A percentile compares a stretch with the other conserved stretches of the same genome.
Evolutionary conservation across 2,888 invertebrate species (phyloP).

Genomic region (Clusia tigrina): DNA sequence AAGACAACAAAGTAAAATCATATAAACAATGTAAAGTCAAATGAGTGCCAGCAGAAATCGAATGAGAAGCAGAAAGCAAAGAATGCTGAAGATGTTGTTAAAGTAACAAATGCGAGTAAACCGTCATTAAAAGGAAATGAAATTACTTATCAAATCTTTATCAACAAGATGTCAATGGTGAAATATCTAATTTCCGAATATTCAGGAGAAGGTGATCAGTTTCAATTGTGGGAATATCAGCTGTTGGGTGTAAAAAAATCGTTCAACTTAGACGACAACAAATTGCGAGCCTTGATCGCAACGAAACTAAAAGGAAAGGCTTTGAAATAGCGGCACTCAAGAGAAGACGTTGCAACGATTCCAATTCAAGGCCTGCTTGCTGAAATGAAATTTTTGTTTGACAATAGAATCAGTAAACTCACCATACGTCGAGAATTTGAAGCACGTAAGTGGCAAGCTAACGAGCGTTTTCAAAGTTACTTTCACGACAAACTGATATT

Average conservation of each 20-base stretch:
- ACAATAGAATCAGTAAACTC: conserved; percentile 11
- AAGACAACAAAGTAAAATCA: no score
- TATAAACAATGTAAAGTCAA: no score
- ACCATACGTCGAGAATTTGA: conserved; percentile 13
- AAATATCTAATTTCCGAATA: conserved; percentile 17
- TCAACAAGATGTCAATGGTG: no score
- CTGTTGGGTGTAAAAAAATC: conserved; percentile 12
- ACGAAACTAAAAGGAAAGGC: conserved; percentile 10
- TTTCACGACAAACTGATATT: conserved; percentile 17
- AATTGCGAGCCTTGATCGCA: conserved; percentile 8
- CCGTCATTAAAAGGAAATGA: no score
- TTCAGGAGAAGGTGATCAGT: conserved; percentile 12
- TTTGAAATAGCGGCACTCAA: conserved; percentile 4
- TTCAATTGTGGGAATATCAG: conserved; percentile 15
- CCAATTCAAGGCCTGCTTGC: background rate
- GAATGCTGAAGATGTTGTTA: no score
- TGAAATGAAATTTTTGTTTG: conserved; percentile 16
- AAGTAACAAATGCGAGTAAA: no score
- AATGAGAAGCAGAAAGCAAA: no score
- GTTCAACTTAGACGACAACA: conserved; percentile 5
- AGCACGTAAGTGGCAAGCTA: conserved; percentile 17
- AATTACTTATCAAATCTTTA: no score
- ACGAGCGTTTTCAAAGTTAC: conserved; percentile 15
- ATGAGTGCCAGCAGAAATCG: no score
- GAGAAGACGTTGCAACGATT: conserved; percentile 3